phyloP scores from a whole-genome alignment of 2,113 vertebrate species.

The Pterocles burchelli region DNA sequence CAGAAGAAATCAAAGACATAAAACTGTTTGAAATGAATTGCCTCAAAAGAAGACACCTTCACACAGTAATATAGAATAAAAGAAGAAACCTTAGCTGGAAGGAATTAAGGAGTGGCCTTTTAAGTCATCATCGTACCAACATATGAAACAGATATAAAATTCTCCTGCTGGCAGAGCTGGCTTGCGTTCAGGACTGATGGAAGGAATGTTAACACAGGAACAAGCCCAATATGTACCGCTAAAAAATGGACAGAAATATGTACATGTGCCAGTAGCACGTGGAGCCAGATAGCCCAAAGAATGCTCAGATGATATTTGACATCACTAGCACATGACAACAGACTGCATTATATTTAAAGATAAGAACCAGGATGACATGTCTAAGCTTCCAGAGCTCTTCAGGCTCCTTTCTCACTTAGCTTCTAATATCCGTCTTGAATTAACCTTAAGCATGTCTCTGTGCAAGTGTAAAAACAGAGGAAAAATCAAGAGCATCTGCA shows the following conservation, averaged over 20 bases:
- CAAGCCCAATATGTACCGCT: not conserved
- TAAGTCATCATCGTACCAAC: not conserved
- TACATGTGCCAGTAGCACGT: not conserved
- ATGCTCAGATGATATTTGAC: conserved; percentile 30
- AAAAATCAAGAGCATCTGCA: not conserved
- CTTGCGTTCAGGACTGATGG: not conserved
- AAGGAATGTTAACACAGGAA: not conserved
- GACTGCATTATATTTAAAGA: conserved; percentile 23
- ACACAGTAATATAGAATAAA: not conserved
- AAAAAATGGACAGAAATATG: not conserved
- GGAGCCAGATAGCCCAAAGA: not conserved
- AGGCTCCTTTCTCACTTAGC: not conserved
- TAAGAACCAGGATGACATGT: not conserved
- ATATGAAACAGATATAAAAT: not conserved
- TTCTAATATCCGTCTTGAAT: not conserved
- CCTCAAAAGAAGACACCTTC: not conserved
- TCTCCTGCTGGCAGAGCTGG: not conserved
- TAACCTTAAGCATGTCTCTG: not conserved
- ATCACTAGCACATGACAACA: conserved; percentile 18
- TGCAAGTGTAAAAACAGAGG: not conserved
- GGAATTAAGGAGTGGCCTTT: conserved; percentile 16
- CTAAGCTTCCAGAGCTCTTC: not conserved
- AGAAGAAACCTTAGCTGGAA: not conserved
- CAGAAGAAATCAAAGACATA: not conserved
- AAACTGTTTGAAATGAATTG: not conserved